Evolutionary conservation across 2,888 invertebrate genomes (phyloP).

Genomic region (Schrankia costaestrigalis): DNA sequence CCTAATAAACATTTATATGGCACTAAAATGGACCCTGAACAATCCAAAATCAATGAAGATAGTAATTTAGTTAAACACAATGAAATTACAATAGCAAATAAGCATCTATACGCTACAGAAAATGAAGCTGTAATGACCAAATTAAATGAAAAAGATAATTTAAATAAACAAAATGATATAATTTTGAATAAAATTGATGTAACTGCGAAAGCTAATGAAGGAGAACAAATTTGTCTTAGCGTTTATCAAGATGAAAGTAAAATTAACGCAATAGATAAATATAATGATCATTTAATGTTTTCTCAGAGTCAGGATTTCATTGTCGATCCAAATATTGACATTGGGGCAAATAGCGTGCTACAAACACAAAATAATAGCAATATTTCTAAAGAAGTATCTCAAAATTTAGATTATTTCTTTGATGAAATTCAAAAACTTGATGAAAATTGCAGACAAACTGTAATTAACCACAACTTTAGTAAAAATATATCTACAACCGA

Average conservation of each 20-base stretch:
- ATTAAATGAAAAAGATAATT: background rate
- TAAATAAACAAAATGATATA: background rate
- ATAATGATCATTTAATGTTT: too few relatives aligned
- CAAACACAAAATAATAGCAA: background rate
- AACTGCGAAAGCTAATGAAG: too few relatives aligned
- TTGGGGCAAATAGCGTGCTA: too few relatives aligned
- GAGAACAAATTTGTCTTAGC: too few relatives aligned
- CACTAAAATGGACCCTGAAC: constrained; percentile 8
- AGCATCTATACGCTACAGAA: too few relatives aligned
- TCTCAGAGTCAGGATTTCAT: too few relatives aligned
- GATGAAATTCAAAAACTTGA: constrained; percentile 10
- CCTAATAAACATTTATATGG: constrained; percentile 33
- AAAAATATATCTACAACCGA: too few relatives aligned
- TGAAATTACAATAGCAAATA: too few relatives aligned
- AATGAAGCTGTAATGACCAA: background rate
- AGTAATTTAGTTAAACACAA: background rate
- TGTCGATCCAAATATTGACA: too few relatives aligned
- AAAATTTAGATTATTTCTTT: constrained; percentile 17
- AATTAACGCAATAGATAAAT: too few relatives aligned
- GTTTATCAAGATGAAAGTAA: too few relatives aligned
- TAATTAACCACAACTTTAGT: background rate
- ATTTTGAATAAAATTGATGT: too few relatives aligned
- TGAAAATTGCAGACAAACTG: background rate
- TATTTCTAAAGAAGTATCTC: constrained; percentile 5
- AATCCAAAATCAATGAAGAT: background rate